phyloP scores from a whole-genome alignment of 2,797 vertebrate species.

The Luscinia megarhynchos region DNA sequence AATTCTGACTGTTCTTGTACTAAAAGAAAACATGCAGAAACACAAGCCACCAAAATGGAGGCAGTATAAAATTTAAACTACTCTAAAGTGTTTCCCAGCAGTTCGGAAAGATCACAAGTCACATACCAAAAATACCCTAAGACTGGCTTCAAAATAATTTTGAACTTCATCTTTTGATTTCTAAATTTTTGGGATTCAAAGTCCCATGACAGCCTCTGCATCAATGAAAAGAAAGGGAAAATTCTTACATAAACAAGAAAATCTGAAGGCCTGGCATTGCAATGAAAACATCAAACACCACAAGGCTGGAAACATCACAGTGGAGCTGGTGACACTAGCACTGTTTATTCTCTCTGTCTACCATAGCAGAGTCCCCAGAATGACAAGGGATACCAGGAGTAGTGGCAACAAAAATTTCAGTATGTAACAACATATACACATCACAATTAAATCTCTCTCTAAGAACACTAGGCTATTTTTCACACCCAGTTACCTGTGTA shows the following conservation, averaged over 20 bases:
- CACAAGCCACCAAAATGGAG: background rate
- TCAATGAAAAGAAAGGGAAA: background rate
- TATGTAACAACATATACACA: accelerated
- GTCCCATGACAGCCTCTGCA: background rate
- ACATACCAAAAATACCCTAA: background rate
- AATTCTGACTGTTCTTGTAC: background rate
- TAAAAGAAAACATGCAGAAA: background rate
- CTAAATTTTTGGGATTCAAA: background rate
- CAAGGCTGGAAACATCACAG: background rate
- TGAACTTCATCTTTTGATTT: background rate
- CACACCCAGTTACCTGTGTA: background rate
- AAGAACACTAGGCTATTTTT: background rate
- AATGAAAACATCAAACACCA: background rate
- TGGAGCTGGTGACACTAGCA: background rate
- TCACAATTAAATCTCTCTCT: background rate
- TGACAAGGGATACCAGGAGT: background rate
- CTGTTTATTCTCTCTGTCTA: background rate
- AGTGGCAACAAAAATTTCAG: background rate
- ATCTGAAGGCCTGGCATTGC: background rate
- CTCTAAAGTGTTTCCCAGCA: background rate
- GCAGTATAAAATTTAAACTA: background rate
- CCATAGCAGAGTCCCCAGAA: background rate
- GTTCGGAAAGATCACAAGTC: background rate
- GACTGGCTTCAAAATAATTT: background rate
- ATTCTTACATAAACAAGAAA: background rate